Base-by-base conservation (phyloP, 2,888 invertebrate species). In the Leucophora obtusa region DNA sequence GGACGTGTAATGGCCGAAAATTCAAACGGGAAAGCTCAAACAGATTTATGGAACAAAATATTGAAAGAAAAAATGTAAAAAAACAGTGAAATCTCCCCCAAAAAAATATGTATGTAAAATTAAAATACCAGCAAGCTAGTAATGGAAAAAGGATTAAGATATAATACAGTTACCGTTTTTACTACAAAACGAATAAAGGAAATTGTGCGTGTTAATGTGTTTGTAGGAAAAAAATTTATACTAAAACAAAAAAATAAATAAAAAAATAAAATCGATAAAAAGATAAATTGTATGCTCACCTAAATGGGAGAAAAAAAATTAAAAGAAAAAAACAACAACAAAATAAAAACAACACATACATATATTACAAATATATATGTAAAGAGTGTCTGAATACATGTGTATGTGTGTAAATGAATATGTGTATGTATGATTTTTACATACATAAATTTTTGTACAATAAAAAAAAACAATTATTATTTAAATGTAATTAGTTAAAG, bases 161-260 rank as follows among this genome's bases (percentile, higher is more conserved):
- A 62, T 72, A 60, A 71, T 77, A 60, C 38, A 24, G 60, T 72
- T 72, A 72, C 38, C 66, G 43, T 33, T 71, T 77, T 77, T 62
- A 60, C 51, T 60, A 56, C 15, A 60, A 56, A 77, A 66, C 72
- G 66, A 50, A 78, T 47, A 72, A 72, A 58, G 71, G 70, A 77
- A 81, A 77, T 74, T 74, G 81, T 81, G 81, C 81, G 81, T 81
- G 81, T 70, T 81, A 77, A 77, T 81, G 81, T 70, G n/a, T 74
- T 77, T 74, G 70, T 60, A 65, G 51, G 43, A 63, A 62, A 28
- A 1, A 38, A 47, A 47, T 47, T 47, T n/a, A 11, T n/a, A 51
- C 17, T 24, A 53, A 50, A 62, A 24, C 69, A 35, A 59, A 50
- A 54, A 53, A 66, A 38, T 33, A 78, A 24, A 72, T 68, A 50